These are phyloP conservation scores for Achatina immaculata DNA, from an alignment of 1,140 invertebrate genomes.

Conservation along the genomic window DNA sequence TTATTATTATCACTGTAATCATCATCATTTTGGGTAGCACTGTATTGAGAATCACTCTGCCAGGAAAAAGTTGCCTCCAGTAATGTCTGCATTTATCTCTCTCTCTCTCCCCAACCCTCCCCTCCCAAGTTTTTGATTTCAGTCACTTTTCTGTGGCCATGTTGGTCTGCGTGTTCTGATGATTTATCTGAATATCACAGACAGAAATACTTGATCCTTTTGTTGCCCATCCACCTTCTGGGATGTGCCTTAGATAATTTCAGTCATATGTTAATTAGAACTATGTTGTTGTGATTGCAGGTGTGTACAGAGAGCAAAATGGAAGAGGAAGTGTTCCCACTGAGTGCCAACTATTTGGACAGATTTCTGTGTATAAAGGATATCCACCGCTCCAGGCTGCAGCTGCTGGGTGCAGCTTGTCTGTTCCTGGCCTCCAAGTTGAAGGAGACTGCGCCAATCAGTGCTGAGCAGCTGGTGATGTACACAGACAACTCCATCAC, in stretches of 20 bases:
- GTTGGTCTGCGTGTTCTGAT: too few species aligned
- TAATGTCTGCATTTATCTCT: too few species aligned
- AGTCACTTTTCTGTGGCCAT: too few species aligned
- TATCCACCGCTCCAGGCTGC: constrained; percentile 84
- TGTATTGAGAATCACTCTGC: too few species aligned
- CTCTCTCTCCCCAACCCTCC: too few species aligned
- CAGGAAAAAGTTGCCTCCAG: too few species aligned
- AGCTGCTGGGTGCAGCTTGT: constrained; percentile 89
- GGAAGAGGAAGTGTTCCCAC: constrained; percentile 90
- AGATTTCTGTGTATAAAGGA: constrained; percentile 85
- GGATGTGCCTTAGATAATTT: background rate
- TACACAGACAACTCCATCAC: constrained; percentile 94
- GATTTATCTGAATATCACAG: too few species aligned
- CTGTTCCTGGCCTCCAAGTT: constrained; percentile 92
- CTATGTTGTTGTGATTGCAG: constrained; percentile 74
- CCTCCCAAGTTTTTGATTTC: too few species aligned
- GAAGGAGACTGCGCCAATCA: constrained; percentile 83
- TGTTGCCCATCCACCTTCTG: too few species aligned
- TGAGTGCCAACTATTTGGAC: constrained; percentile 93
- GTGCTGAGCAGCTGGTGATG: constrained; percentile 85
- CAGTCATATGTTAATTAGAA: background rate
- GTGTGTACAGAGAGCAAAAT: constrained; percentile 92
- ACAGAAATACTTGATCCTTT: too few species aligned
- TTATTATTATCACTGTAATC: too few species aligned
- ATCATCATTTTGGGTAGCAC: too few species aligned